Percentiles rank a stretch among this genome's conserved stretches.
Conservation (phyloP, 2,888 invertebrate species). For the Caenorhabditis doughertyi region DNA sequence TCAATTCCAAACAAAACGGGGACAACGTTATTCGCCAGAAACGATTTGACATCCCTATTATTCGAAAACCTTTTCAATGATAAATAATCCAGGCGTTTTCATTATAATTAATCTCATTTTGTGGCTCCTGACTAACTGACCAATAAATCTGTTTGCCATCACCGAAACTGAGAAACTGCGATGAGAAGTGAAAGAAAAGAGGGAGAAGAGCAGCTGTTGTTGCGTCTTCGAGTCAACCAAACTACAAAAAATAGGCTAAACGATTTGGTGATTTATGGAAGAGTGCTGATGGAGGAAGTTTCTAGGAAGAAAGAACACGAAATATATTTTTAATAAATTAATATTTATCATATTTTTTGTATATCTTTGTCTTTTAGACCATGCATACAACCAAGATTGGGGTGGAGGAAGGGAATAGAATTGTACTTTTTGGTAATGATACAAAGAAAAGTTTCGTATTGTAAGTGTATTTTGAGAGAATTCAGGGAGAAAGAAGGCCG, state of each 20-base stretch:
- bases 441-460: no score
- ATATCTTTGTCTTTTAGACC: neutral
- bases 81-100: neutral
- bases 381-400: neutral
- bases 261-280: conserved; percentile 44
- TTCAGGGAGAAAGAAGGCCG: conserved; percentile 6
- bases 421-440: neutral
- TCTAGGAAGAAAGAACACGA: neutral
- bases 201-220: neutral
- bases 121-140: neutral
- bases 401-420: neutral
- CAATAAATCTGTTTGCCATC: conserved; percentile 47
- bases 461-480: neutral
- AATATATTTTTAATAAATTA: neutral
- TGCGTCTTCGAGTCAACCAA: neutral
- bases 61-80: neutral
- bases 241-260: conserved; percentile 32
- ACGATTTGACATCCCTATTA: neutral
- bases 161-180: neutral
- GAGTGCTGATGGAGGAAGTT: neutral
- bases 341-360: no score
- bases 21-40: neutral
- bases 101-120: conserved; percentile 15
- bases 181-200: no score
- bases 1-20: neutral